Conservation (phyloP, 2,113 vertebrate genomes). For the Corvus hawaiiensis region DNA sequence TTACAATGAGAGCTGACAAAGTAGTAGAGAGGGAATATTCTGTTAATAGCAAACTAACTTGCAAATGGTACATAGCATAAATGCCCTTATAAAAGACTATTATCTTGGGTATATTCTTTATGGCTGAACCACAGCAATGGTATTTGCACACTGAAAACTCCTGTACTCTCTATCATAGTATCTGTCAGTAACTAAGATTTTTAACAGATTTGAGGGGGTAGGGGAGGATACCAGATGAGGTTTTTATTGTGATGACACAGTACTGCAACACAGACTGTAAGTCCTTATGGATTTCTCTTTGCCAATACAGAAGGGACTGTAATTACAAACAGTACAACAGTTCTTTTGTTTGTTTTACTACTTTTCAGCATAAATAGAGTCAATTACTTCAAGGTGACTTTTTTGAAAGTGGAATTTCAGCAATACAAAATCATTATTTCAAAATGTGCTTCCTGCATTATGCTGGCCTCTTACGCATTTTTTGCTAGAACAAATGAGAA, state of each 20-base stretch:
- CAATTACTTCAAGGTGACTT: neutral
- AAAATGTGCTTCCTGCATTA: neutral
- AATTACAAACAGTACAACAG: neutral
- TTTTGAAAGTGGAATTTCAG: neutral
- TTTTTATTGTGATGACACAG: neutral
- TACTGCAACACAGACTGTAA: neutral
- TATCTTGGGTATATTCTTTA: neutral
- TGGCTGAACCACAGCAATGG: neutral
- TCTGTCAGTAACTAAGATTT: neutral
- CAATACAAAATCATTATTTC: neutral
- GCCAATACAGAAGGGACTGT: neutral
- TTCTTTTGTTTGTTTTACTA: neutral
- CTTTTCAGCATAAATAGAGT: neutral
- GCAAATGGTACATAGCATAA: neutral
- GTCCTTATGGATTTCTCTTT: neutral
- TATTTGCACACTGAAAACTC: neutral
- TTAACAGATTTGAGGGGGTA: neutral
- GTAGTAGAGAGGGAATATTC: neutral
- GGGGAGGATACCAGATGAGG: neutral
- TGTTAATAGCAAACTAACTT: neutral
- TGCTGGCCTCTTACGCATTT: neutral
- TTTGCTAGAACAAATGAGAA: neutral
- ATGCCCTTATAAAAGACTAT: neutral
- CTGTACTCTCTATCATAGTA: accelerated
- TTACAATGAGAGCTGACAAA: neutral